Evolutionary conservation across 2,888 invertebrate species (phyloP).

Genomic region (Coremacera marginata): DNA sequence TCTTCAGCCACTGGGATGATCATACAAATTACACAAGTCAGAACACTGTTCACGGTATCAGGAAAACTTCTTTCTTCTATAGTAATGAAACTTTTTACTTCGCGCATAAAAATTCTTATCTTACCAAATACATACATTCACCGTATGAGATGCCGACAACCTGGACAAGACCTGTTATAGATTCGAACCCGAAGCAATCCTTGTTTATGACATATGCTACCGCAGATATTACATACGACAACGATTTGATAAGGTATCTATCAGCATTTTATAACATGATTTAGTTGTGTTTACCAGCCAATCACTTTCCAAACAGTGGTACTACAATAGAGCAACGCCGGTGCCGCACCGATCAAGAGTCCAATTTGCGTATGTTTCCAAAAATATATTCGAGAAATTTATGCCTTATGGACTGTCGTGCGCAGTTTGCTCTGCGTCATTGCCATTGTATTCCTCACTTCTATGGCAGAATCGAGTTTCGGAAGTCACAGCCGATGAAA

Average conservation of each 20-base stretch:
- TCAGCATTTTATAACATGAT: no score
- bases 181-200: no score
- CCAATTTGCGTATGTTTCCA: background rate
- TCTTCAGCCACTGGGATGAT: background rate
- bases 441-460: constrained; percentile 1
- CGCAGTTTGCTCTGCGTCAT: background rate
- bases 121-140: background rate
- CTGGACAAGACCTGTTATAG: background rate
- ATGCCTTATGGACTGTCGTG: constrained; percentile 4
- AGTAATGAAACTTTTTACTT: no score
- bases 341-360: background rate
- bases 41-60: no score
- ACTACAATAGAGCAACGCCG: background rate
- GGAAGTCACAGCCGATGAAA: background rate
- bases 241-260: background rate
- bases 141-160: constrained; percentile 15
- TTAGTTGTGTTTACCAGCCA: no score
- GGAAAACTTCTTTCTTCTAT: no score
- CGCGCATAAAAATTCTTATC: no score
- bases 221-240: background rate
- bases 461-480: background rate
- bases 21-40: no score
- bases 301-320: background rate
- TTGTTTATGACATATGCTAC: background rate
- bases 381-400: background rate